Evolutionary conservation across 2,113 vertebrate genomes (phyloP).

Genomic region (Thalassoma bifasciatum): DNA sequence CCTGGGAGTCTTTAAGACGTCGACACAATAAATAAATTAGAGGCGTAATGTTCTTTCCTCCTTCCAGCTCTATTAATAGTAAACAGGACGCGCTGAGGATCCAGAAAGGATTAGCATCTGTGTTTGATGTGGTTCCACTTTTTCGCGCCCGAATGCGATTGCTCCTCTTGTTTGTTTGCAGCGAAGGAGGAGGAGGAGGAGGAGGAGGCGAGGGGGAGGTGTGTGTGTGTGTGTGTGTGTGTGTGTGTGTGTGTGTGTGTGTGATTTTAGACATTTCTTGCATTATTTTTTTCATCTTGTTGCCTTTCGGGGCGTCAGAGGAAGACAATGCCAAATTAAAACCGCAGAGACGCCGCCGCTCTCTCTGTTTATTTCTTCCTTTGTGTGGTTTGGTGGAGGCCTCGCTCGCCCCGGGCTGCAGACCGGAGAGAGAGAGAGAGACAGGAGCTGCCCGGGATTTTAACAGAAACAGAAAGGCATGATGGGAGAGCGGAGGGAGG

Average conservation of each 20-base stretch:
- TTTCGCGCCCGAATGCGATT: constrained; percentile 73
- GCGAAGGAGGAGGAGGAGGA: constrained; percentile 42
- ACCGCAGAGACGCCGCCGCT: constrained; percentile 51
- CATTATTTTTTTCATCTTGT: constrained; percentile 34
- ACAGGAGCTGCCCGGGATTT: constrained; percentile 30
- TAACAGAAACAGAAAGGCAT: constrained; percentile 53
- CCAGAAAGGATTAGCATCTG: constrained; percentile 82
- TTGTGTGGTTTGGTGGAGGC: constrained; percentile 49
- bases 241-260: background rate
- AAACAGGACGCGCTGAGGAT: constrained; percentile 79
- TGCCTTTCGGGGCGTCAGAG: constrained; percentile 54
- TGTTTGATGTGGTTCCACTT: constrained; percentile 84
- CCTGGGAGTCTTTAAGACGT: constrained; percentile 62
- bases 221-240: background rate
- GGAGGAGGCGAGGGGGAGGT: constrained; percentile 19
- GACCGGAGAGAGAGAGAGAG: constrained; percentile 50
- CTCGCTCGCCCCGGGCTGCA: constrained; percentile 28
- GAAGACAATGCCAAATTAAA: constrained; percentile 64
- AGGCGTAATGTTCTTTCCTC: constrained; percentile 76
- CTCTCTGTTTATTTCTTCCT: constrained; percentile 29
- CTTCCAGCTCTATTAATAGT: constrained; percentile 80
- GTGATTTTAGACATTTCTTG: constrained; percentile 41
- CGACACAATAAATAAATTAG: constrained; percentile 79
- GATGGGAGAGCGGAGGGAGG: constrained; percentile 45
- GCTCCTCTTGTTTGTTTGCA: constrained; percentile 70